Percentiles rank a stretch among this genome's conserved stretches.
Conservation (phyloP, 1,140 invertebrate genomes). For the Zaprionus capensis region DNA sequence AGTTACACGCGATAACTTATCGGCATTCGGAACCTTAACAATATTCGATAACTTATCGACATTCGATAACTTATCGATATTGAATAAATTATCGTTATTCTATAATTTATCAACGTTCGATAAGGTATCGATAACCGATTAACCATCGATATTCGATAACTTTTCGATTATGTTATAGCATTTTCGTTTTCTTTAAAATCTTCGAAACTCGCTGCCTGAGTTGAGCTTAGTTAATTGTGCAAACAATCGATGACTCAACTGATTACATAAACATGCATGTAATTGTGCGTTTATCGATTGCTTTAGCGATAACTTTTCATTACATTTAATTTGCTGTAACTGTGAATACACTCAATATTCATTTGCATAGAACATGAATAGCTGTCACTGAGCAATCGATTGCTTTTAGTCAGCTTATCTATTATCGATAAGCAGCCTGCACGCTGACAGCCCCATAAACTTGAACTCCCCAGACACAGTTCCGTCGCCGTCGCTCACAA, state of each 20-base stretch:
- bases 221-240: no score
- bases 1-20: no score
- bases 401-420: conserved; percentile 4
- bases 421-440: conserved; percentile 2
- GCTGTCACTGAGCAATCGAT: conserved; percentile 5
- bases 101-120: no score
- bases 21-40: no score
- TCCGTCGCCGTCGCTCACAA: background rate
- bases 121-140: no score
- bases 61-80: no score
- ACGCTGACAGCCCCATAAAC: background rate
- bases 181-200: background rate
- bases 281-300: background rate
- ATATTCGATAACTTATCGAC: no score
- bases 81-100: no score
- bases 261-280: no score
- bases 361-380: conserved; percentile 7
- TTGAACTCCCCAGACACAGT: background rate
- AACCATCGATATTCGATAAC: no score
- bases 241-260: background rate
- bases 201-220: no score
- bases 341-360: background rate
- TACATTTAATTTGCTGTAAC: background rate
- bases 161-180: background rate
- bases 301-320: background rate